phyloP scores from a whole-genome alignment of 2,113 vertebrate genomes.

The Halcyon senegalensis region DNA sequence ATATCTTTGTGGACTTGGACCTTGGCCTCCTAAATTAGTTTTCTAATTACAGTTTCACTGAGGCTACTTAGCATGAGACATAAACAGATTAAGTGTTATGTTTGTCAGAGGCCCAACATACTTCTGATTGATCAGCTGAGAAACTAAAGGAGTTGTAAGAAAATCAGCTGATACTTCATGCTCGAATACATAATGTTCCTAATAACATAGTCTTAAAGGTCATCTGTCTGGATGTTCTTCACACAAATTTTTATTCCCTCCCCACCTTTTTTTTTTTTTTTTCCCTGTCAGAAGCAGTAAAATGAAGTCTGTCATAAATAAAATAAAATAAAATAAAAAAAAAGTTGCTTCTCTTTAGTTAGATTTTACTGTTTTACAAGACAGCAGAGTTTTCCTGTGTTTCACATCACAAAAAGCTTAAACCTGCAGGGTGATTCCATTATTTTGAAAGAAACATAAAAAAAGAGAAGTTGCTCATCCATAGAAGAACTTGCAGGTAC shows the following conservation, averaged over 20 bases:
- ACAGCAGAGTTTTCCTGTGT: background rate
- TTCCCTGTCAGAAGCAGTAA: background rate
- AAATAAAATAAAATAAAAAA: background rate
- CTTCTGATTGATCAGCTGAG: background rate
- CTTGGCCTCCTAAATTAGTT: background rate
- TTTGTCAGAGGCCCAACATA: background rate
- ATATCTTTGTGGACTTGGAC: background rate
- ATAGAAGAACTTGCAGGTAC: background rate
- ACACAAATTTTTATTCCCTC: background rate
- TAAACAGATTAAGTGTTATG: background rate
- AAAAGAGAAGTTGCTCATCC: background rate
- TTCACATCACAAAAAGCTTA: background rate
- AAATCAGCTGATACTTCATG: background rate
- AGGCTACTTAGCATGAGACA: background rate
- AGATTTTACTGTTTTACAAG: background rate
- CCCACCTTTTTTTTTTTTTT: background rate
- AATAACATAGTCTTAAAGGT: background rate
- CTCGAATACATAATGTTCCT: background rate
- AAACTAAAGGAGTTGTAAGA: background rate
- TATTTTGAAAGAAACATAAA: background rate
- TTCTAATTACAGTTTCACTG: conserved; percentile 1
- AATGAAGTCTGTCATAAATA: background rate
- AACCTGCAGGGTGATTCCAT: background rate
- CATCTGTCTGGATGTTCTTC: background rate
- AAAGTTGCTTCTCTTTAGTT: background rate